Percentiles rank a stretch among this genome's conserved stretches.
phyloP scores from a whole-genome alignment of 2,888 invertebrate genomes.

The Lasioglossum pauxillum region DNA sequence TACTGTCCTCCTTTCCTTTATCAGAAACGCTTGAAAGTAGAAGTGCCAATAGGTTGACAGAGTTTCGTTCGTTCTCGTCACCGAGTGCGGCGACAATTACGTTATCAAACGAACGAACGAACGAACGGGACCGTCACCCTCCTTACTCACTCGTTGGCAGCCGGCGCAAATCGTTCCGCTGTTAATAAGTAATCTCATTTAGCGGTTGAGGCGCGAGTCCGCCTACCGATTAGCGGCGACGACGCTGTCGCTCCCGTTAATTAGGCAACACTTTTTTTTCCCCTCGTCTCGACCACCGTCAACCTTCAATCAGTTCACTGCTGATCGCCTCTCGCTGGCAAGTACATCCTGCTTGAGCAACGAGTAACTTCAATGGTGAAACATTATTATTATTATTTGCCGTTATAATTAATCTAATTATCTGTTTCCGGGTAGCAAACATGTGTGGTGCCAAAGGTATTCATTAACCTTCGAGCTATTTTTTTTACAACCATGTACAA shows the following conservation, averaged over 20 bases:
- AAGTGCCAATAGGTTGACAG: neutral
- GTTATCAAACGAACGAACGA: constrained; percentile 51
- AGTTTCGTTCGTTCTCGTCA: constrained; percentile 33
- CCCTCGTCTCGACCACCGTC: constrained; percentile 48
- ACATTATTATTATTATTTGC: neutral
- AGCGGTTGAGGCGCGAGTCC: constrained; percentile 30
- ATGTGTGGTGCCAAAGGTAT: neutral
- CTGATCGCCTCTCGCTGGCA: constrained; percentile 48
- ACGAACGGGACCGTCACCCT: constrained; percentile 46
- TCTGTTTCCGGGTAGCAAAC: neutral
- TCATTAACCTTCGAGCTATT: neutral
- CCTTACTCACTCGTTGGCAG: constrained; percentile 24
- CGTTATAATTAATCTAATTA: neutral
- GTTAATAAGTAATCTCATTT: constrained; percentile 68
- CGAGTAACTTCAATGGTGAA: neutral
- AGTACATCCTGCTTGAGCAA: constrained; percentile 47
- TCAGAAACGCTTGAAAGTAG: neutral
- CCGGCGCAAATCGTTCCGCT: constrained; percentile 42
- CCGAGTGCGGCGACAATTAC: constrained; percentile 40
- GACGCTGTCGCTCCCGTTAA: constrained; percentile 60
- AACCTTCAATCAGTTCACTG: constrained; percentile 59
- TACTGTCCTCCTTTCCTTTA: neutral
- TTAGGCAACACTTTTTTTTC: constrained; percentile 62
- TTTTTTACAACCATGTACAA: too few relatives aligned
- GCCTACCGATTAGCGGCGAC: constrained; percentile 52